Evolutionary conservation across 2,113 vertebrate genomes (phyloP).

Genomic region (Aegotheles bennettii): DNA sequence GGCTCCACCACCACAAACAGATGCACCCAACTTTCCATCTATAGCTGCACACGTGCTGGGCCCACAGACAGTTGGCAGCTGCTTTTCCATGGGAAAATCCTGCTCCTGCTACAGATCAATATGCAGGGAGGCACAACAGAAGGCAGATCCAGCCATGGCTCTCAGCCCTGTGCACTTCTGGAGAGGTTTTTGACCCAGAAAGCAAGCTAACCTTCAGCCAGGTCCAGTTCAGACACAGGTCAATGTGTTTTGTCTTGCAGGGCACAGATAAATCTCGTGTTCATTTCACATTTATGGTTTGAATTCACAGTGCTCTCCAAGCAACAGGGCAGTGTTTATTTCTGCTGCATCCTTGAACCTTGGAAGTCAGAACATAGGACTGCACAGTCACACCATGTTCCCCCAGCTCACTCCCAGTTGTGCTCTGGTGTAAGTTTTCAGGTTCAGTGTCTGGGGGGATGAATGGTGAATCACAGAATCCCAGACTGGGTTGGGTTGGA

Average conservation of each 20-base stretch:
- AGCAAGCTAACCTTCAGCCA: neutral
- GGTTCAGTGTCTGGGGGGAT: neutral
- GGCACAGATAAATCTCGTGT: constrained; percentile 39
- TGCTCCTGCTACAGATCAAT: neutral
- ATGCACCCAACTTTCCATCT: neutral
- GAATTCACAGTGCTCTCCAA: constrained; percentile 30
- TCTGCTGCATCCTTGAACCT: neutral
- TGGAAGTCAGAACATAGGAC: neutral
- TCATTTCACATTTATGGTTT: neutral
- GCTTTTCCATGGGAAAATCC: neutral
- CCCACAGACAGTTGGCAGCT: neutral
- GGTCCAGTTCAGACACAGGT: neutral
- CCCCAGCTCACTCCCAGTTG: neutral
- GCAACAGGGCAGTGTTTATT: neutral
- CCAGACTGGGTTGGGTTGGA: too few relatives aligned
- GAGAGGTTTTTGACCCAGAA: neutral
- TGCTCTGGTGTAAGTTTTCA: neutral
- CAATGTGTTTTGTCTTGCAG: neutral
- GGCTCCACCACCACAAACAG: neutral
- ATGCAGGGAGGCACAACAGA: neutral
- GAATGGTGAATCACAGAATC: too few relatives aligned
- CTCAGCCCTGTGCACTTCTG: accelerated
- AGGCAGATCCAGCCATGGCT: neutral
- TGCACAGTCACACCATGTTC: neutral
- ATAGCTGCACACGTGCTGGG: neutral